These are phyloP conservation scores for Erinaceus europaeus DNA, from an alignment of 2,113 vertebrate genomes.

Conservation along the genomic window DNA sequence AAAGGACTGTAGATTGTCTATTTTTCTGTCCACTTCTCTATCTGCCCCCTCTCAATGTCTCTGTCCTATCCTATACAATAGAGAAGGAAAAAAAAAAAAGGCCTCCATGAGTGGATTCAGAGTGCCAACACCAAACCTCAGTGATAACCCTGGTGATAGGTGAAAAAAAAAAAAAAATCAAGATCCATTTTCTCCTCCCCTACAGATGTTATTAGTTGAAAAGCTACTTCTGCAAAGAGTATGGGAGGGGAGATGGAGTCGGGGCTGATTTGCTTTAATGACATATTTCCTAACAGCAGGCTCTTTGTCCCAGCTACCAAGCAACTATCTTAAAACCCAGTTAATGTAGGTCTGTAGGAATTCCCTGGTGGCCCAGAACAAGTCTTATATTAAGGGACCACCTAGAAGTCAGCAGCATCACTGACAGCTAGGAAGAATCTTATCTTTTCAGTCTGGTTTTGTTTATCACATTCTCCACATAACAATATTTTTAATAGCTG, in stretches of 20 bases:
- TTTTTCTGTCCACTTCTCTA: no score
- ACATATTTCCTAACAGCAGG: neutral
- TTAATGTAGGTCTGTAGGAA: no score
- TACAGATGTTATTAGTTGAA: constrained; percentile 41
- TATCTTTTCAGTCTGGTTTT: neutral
- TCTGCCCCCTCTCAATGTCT: no score
- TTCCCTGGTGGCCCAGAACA: neutral
- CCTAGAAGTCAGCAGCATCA: neutral
- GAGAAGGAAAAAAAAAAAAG: no score
- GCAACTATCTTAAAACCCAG: no score
- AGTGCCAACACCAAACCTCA: no score
- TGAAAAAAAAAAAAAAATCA: neutral
- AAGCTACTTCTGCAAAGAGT: neutral
- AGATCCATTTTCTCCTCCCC: neutral
- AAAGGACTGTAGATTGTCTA: no score
- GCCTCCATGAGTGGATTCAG: no score
- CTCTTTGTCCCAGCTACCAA: no score
- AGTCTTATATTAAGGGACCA: neutral
- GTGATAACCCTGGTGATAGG: no score
- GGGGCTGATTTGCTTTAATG: neutral
- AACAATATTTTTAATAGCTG: constrained; percentile 42
- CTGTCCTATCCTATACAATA: no score
- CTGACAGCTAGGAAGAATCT: constrained; percentile 16
- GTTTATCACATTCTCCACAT: neutral
- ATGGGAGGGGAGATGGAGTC: neutral